Evolutionary conservation across 2,113 vertebrate genomes (phyloP), one percentile per base, ranked within the genome.

Genomic region (Peromyscus polionotus): DNA sequence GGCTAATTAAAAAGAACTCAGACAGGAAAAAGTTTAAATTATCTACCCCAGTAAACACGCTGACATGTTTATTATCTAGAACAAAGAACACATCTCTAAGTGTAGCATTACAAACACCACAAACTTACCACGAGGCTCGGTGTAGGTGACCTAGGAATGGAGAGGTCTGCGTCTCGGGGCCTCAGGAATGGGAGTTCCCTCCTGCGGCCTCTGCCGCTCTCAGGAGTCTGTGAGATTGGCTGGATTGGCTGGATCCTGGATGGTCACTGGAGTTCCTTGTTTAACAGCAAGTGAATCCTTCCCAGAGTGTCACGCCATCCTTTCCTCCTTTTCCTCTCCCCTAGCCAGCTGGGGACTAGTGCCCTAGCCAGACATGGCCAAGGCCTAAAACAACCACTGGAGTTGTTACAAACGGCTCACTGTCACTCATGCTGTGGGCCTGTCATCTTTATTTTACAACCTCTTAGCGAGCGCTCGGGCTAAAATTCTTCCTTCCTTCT

Each of bases 1-100:
- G 33, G 20, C 24, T 75, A 48, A 91, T 85, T 91, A 33, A 91
- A 94, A 93, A 90, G 26, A 91, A 13, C 48, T 95, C 75, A 45
- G 83, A 84, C 1, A 80, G 36, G 16, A 87, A 72, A 73, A 84
- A 20, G n/a, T 68, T 86, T 63, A 79, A n/a, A 28, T n/a, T 22
- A 57, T 42, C 86, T 88, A 68, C 68, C 13, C 31, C 20, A 72
- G 19, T 67, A 57, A 84, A 14, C 57, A 57, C 31, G 5, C 42
- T 67, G 31, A 36, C 39, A 26, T 92, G 26, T 45, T 22, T 65
- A 85, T 3, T 76, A 33, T 42, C 24, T 17, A 93, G 36, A 84
- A 83, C 68, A 33, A 85, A 45, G 39, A 76, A 76, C 22, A 63
- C 28, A 45, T 61, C 91, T 36, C 67, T 79, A 57, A 42, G 54